Percentiles rank a stretch among this genome's conserved stretches.
Evolutionary conservation across 2,113 vertebrate species (phyloP).

Genomic region (Emydocephalus ijimae): DNA sequence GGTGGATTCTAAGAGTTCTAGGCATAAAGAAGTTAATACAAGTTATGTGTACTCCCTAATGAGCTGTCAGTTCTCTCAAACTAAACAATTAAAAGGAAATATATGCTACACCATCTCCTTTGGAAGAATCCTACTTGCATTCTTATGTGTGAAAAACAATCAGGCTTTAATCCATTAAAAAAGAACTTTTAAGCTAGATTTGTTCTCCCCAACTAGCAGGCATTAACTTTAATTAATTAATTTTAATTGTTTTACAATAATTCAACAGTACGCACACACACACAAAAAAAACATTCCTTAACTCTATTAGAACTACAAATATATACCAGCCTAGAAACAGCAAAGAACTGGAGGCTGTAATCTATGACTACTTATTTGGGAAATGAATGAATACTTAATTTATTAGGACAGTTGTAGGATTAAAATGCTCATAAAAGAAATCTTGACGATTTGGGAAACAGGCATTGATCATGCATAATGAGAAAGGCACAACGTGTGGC

Average conservation of each 20-base stretch:
- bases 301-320: background rate
- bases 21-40: conserved; percentile 6
- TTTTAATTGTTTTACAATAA: background rate
- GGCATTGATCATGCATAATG: background rate
- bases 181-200: background rate
- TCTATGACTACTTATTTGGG: background rate
- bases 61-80: background rate
- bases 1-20: background rate
- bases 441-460: background rate
- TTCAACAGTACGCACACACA: background rate
- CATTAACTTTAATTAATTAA: background rate
- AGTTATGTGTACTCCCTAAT: conserved; percentile 12
- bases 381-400: background rate
- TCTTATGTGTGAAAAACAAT: fast-evolving
- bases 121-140: background rate
- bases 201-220: background rate
- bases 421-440: background rate
- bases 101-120: fast-evolving
- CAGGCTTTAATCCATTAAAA: conserved; percentile 4
- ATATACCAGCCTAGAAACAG: background rate
- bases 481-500: background rate
- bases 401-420: background rate
- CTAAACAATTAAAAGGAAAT: background rate
- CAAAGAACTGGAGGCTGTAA: background rate
- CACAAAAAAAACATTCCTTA: background rate